Conservation (phyloP, 2,888 invertebrate species). For the Stictocephala bisonia region DNA sequence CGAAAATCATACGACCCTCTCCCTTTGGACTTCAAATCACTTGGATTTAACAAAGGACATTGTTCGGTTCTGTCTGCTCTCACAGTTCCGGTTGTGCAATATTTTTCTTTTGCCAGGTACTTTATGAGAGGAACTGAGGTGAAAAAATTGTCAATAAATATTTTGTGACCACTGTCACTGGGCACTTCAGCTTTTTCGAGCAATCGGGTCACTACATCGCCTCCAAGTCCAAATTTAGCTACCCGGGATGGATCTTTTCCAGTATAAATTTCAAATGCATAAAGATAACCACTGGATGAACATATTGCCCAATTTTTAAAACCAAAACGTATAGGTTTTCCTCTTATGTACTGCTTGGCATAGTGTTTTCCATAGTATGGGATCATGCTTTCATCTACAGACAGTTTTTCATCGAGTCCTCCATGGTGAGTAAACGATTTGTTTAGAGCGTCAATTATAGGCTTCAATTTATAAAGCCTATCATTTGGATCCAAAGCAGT, state of each 20-base stretch:
- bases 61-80: constrained; percentile 14
- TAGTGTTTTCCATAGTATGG: constrained; percentile 41
- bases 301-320: constrained; percentile 44
- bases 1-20: too few relatives aligned
- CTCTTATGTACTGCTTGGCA: constrained; percentile 37
- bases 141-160: constrained; percentile 36
- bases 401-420: constrained; percentile 23
- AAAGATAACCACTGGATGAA: constrained; percentile 39
- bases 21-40: constrained; percentile 23
- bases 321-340: constrained; percentile 43
- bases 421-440: neutral
- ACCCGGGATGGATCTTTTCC: constrained; percentile 2
- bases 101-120: too few relatives aligned
- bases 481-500: neutral
- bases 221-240: constrained; percentile 28
- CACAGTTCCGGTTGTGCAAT: constrained; percentile 29
- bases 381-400: too few relatives aligned
- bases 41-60: constrained; percentile 21
- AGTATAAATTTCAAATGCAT: constrained; percentile 35
- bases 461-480: neutral
- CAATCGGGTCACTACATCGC: too few relatives aligned
- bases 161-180: too few relatives aligned
- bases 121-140: constrained; percentile 15
- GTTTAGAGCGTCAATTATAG: constrained; percentile 3
- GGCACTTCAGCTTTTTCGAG: constrained; percentile 29